phyloP scores from a whole-genome alignment of 2,797 vertebrate species.

The Danio kyathit region DNA sequence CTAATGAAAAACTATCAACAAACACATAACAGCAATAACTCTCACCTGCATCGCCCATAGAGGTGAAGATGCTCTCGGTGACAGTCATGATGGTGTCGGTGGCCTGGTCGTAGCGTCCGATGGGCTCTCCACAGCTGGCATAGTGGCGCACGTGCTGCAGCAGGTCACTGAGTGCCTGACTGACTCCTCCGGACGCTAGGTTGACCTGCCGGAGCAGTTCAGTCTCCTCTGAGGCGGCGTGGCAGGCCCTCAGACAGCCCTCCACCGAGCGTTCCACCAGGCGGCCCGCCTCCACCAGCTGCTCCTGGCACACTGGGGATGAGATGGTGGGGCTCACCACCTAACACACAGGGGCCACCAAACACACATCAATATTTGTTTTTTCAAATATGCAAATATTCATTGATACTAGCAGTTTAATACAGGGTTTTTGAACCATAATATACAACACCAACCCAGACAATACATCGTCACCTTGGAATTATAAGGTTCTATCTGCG shows the following conservation, averaged over 20 bases:
- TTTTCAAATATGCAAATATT: no score
- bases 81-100: constrained; percentile 99
- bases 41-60: constrained; percentile 98
- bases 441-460: no score
- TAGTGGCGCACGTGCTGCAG: constrained; percentile 97
- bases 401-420: no score
- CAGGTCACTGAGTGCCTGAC: constrained; percentile 94
- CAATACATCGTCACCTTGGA: no score
- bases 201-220: constrained; percentile 95
- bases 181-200: constrained; percentile 89
- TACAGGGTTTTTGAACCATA: no score
- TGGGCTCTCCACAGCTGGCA: constrained; percentile 95
- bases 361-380: not conserved
- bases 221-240: constrained; percentile 87
- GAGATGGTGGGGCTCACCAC: constrained; percentile 98
- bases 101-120: constrained; percentile 98
- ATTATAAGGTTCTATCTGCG: no score
- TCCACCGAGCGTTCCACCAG: constrained; percentile 97
- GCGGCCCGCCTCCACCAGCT: constrained; percentile 97
- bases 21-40: not conserved
- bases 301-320: constrained; percentile 97
- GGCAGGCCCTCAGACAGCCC: constrained; percentile 93
- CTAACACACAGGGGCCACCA: constrained; percentile 68
- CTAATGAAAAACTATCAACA: no score
- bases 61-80: constrained; percentile 98